phyloP scores from a whole-genome alignment of 2,888 invertebrate genomes.

The Drosophila kambysellisi region DNA sequence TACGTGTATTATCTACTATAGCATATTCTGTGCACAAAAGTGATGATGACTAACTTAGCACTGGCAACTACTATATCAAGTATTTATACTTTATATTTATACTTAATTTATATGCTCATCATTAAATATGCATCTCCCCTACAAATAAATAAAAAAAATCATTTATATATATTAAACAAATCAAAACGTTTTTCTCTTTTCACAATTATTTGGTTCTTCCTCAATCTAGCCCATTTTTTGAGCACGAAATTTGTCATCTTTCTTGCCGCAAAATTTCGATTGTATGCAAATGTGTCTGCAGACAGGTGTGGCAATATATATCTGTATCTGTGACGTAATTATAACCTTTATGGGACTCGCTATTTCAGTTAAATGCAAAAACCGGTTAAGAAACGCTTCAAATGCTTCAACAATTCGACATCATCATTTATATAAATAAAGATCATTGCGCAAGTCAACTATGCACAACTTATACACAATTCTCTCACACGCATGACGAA shows the following conservation, averaged over 20 bases:
- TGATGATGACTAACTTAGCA: conserved; percentile 31
- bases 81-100: conserved; percentile 34
- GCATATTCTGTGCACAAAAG: conserved; percentile 21
- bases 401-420: conserved; percentile 35
- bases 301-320: conserved; percentile 49
- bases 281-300: conserved; percentile 52
- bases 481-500: not conserved
- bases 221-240: conserved; percentile 22
- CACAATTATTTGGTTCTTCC: not conserved
- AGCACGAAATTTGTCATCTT: conserved; percentile 45
- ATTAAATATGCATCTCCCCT: conserved; percentile 18
- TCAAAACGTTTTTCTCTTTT: not conserved
- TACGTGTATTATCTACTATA: conserved; percentile 37
- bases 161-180: not conserved
- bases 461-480: not conserved
- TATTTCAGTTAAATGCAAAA: conserved; percentile 36
- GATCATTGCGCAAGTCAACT: conserved; percentile 30
- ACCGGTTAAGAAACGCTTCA: conserved; percentile 45
- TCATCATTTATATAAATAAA: conserved; percentile 58
- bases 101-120: conserved; percentile 39
- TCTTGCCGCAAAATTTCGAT: conserved; percentile 9
- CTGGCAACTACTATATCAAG: conserved; percentile 49
- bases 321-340: conserved; percentile 50
- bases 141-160: conserved; percentile 29
- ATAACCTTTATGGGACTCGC: conserved; percentile 27